Conservation (phyloP, 2,797 vertebrate genomes). For the Cuculus canorus region DNA sequence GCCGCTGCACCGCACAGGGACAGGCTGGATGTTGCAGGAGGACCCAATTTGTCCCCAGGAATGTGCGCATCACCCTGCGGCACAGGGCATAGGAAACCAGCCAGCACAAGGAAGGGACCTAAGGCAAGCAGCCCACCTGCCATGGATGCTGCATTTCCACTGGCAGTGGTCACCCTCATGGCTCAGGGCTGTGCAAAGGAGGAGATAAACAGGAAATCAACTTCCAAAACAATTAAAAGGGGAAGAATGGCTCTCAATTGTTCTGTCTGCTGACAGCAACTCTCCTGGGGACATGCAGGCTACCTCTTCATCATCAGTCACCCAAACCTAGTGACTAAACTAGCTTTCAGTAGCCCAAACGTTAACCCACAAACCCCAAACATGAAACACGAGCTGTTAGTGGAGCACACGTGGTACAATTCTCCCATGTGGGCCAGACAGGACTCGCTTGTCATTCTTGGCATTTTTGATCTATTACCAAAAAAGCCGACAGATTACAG, state of each 20-base stretch:
- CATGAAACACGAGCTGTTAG: neutral
- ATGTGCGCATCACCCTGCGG: fast-evolving
- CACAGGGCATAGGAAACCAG: neutral
- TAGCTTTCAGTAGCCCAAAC: neutral
- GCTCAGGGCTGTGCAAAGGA: neutral
- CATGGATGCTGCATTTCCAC: neutral
- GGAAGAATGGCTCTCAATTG: neutral
- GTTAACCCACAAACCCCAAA: neutral
- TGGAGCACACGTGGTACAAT: neutral
- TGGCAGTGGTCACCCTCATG: neutral
- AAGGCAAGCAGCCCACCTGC: neutral
- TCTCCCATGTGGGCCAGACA: neutral
- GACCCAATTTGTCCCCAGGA: neutral
- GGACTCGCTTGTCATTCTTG: neutral
- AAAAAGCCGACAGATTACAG: neutral
- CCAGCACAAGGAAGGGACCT: neutral
- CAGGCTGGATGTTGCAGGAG: neutral
- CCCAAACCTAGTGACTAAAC: neutral
- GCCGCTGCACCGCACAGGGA: fast-evolving
- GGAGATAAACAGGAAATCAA: neutral
- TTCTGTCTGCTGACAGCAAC: neutral
- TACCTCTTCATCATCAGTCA: neutral
- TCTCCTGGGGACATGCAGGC: neutral
- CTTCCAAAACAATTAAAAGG: neutral
- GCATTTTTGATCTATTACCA: neutral